Base-by-base conservation (phyloP, 1,140 invertebrate species). In the Eciton burchellii region DNA sequence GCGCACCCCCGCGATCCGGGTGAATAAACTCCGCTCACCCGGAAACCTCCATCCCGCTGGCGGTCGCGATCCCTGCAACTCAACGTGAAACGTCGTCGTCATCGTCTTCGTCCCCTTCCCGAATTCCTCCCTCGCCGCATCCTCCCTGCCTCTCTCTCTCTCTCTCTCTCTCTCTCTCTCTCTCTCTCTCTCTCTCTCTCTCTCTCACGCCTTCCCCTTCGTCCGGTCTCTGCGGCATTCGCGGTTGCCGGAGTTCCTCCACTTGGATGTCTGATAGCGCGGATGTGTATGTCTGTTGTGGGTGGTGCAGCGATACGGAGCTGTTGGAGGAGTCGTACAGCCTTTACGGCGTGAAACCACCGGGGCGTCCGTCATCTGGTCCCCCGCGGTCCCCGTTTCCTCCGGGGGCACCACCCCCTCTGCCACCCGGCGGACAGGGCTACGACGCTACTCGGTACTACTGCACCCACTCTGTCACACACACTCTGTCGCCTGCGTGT, bases 241-340 rank as follows among this genome's bases (percentile, higher is more conserved):
- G 35, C 35, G 6, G 35, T 35, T 49, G 47, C 43, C 19, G 54
- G 24, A 60, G 41, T 35, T 83, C 68, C 29, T 66, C 35, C 49
- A 56, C 81, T 49, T 86, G 82, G 82, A 88, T 90, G 82, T 83
- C 86, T 91, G 88, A 92, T 90, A 90, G 89, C 83, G 82, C 88
- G 90, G 88, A 89, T 91, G 86, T 90, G 89, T 92, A 85, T 92
- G 76, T 93, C 76, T 93, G 91, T 92, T 93, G 90, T 90, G 91
- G 89, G 84, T 91, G 89, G 89, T 89, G 92, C 93, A 97, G 97
- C 91, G 97, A 97, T 91, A 95, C 95, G 74, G 95, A 96, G 85
- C 94, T 97, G 60, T 94, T 97, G 86, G 97, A 97, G 91, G 97
- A 97, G 91, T 95, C 96, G 68, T 97, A 97, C 93, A 96, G 96